Evolutionary conservation across 2,797 vertebrate genomes (phyloP), one percentile per base, ranked within the genome.

Genomic region (Melanotaenia maccullochi): DNA sequence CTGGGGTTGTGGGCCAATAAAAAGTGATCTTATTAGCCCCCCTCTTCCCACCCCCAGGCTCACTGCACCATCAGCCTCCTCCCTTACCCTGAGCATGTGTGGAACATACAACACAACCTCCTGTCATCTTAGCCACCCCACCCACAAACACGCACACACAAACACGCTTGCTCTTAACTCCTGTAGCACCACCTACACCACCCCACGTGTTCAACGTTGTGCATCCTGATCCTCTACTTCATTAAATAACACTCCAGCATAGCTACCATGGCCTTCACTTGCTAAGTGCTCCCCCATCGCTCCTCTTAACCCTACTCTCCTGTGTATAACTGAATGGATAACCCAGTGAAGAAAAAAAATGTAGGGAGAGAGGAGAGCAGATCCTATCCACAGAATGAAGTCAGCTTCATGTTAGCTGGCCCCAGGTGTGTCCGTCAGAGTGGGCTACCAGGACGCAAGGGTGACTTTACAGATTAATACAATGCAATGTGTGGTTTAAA

Each of bases 171-270:
- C 72, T 66, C 72, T 75, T 54, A 75, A 77, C 79, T 85, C 67
- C 71, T 68, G 73, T 51, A 70, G 80, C 77, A 82, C 64, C 65
- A 82, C 81, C 85, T 82, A 81, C 78, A 75, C 62, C 83, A 78
- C 61, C 64, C 64, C 47, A 24, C 64, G 75, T 87, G 85, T 79
- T 88, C 76, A 75, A 16, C 58, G 33, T 78, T 59, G 71, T 73
- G 86, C 88, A 80, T 91, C 88, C 82, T 76, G 84, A 85, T 90
- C 90, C 84, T 84, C 67, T 76, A 88, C 88, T 92, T 91, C 90
- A 92, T 93, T 94, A 92, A 91, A 93, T 88, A 92, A 85, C 91
- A 88, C 90, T 92, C 87, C 83, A 82, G 71, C 84, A 75, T 78
- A 71, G 82, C 85, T 83, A 85, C 81, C 73, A 69, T 74, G 84